Base-by-base conservation (phyloP, 2,797 vertebrate species). In the Anolis apletophallus region DNA sequence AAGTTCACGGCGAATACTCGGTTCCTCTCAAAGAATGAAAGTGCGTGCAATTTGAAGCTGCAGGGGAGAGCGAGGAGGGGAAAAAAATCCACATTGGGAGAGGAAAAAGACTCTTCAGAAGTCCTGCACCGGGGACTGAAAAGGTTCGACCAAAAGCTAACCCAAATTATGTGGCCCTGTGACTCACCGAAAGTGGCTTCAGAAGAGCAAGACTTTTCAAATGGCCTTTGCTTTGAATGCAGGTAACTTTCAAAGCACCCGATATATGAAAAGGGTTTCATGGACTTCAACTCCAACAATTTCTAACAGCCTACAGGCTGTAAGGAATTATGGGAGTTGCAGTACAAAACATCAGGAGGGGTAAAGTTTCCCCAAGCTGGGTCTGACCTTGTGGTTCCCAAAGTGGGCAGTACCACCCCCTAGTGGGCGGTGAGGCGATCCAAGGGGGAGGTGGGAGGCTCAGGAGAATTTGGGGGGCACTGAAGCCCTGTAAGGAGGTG, bases 201-300 rank as follows among this genome's bases (percentile, higher is more conserved):
- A 87, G 0, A 12, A 80, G 57, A 1, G n/a, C 57, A 34, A 23
- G 54, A 71, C 55, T 87, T 89, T 92, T 92, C 87, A 84, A 86
- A 90, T 0, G 0, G 69, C 85, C 85, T 64, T 2, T 69, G 61
- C 81, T 93, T 88, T 86, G 88, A 85, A 52, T 90, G 91, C 91
- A 80, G 83, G 87, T 88, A 92, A 92, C 93, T 89, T 93, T 87
- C 93, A 80, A 89, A 34, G 34, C 4, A 19, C 13, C 23, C 4
- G 34, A 34, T 36, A 23, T 23, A 36, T 59, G 55, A 26, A 90
- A 92, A 91, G 82, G 75, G 52, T 86, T 93, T 91, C 93, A 93
- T 46, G 46, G 46, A 46, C 46, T 46, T 5, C 46, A 46, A 46
- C 46, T 46, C 46, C 46, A 3, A 46, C 46, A 46, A 46, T 46